A percentile compares a stretch with the other conserved stretches of the same genome.
Evolutionary conservation across 2,113 vertebrate species (phyloP).

Genomic region (Tor tambroides): DNA sequence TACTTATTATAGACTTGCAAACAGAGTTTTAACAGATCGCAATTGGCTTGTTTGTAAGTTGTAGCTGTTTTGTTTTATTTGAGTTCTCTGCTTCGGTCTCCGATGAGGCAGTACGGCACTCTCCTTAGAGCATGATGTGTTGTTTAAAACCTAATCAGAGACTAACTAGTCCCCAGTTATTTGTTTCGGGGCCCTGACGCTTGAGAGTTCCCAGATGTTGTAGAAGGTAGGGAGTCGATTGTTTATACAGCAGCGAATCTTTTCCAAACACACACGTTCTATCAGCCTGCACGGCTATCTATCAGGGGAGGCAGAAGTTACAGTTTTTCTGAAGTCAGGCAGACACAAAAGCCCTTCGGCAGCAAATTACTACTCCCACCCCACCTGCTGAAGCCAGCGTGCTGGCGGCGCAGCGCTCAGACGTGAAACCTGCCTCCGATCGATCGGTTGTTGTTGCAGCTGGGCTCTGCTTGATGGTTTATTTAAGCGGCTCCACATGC

Average conservation of each 20-base stretch:
- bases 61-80: constrained; percentile 47
- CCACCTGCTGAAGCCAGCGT: constrained; percentile 94
- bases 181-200: constrained; percentile 77
- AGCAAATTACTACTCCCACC: constrained; percentile 82
- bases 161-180: constrained; percentile 81
- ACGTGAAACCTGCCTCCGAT: constrained; percentile 92
- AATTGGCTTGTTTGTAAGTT: constrained; percentile 19
- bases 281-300: constrained; percentile 78
- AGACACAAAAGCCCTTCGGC: constrained; percentile 80
- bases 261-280: constrained; percentile 79
- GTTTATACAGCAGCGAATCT: constrained; percentile 82
- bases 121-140: constrained; percentile 75
- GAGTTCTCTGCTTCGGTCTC: constrained; percentile 60
- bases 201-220: constrained; percentile 84
- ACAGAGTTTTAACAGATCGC: constrained; percentile 20
- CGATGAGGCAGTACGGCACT: constrained; percentile 59
- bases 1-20: constrained; percentile 16
- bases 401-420: constrained; percentile 82
- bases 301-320: constrained; percentile 81
- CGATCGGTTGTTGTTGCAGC: constrained; percentile 98
- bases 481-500: constrained; percentile 99
- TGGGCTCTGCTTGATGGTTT: constrained; percentile 92
- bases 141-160: constrained; percentile 83
- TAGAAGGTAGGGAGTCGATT: constrained; percentile 81
- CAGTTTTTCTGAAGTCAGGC: constrained; percentile 80